phyloP scores from a whole-genome alignment of 37 sponge, comb jelly and placozoan genomes.

The Geodia barretti region DNA sequence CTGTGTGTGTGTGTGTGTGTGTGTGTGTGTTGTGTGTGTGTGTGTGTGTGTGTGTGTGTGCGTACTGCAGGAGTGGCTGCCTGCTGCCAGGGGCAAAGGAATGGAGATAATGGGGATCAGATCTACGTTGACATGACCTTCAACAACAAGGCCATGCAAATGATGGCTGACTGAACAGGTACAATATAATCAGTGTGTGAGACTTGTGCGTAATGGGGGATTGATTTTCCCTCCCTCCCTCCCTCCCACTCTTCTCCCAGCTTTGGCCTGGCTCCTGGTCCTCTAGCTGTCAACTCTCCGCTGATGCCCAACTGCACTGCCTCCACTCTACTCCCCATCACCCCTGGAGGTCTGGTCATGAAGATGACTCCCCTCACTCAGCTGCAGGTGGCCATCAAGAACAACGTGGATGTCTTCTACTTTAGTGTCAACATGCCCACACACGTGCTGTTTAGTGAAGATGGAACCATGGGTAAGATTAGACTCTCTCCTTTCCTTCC shows the following conservation, averaged over 20 bases:
- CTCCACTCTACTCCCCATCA: conserved; percentile 69
- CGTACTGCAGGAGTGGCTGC: conserved; percentile 61
- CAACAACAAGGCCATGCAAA: conserved; percentile 82
- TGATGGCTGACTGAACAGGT: conserved; percentile 95
- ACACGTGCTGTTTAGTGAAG: conserved; percentile 62
- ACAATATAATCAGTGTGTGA: background rate
- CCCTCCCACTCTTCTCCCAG: conserved; percentile 55
- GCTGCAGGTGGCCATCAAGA: conserved; percentile 95
- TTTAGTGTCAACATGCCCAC: conserved; percentile 63
- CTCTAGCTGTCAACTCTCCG: conserved; percentile 66
- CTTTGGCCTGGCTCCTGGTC: conserved; percentile 88
- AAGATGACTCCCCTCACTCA: conserved; percentile 87
- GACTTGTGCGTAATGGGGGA: background rate
- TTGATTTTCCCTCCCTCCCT: background rate
- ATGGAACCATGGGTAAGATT: conserved; percentile 85
- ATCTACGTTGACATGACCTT: conserved; percentile 89
- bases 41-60: background rate
- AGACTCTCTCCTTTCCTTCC: conserved; percentile 82
- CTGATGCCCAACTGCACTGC: conserved; percentile 68
- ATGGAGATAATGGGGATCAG: conserved; percentile 76
- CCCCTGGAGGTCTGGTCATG: conserved; percentile 74
- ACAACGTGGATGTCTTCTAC: conserved; percentile 89
- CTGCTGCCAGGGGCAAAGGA: conserved; percentile 84
- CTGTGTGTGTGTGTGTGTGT: no score
- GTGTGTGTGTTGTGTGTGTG: no score